phyloP scores from a whole-genome alignment of 2,113 vertebrate species.

The Chaenocephalus aceratus region DNA sequence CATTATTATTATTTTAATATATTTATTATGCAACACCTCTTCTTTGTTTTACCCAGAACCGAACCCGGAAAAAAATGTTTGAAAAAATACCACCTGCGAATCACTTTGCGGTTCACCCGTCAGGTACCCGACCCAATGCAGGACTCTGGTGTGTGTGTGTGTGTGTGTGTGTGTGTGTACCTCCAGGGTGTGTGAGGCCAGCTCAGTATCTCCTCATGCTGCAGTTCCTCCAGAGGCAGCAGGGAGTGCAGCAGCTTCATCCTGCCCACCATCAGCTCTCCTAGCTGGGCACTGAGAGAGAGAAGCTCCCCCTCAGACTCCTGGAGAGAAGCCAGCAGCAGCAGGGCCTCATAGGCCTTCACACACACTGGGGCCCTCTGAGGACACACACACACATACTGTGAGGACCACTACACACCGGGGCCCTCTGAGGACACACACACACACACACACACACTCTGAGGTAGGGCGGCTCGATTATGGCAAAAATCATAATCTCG shows the following conservation, averaged over 20 bases:
- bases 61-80: no score
- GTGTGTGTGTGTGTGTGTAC: constrained; percentile 24
- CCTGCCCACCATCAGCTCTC: constrained; percentile 52
- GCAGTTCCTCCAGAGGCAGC: constrained; percentile 47
- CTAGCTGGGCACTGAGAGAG: constrained; percentile 28
- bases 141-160: neutral
- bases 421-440: no score
- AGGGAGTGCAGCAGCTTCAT: constrained; percentile 52
- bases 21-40: no score
- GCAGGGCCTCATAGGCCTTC: constrained; percentile 64
- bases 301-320: constrained; percentile 28
- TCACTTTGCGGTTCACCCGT: no score
- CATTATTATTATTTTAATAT: no score
- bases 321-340: constrained; percentile 39
- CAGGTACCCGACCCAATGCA: no score
- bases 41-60: no score
- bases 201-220: constrained; percentile 39
- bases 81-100: no score
- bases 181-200: constrained; percentile 56
- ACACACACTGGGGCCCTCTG: constrained; percentile 48
- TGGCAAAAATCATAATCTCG: no score
- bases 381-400: neutral
- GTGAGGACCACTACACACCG: no score
- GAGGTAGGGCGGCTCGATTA: no score
- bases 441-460: no score